Evolutionary conservation across 2,113 vertebrate genomes (phyloP).

Genomic region (Shinisaurus crocodilurus): DNA sequence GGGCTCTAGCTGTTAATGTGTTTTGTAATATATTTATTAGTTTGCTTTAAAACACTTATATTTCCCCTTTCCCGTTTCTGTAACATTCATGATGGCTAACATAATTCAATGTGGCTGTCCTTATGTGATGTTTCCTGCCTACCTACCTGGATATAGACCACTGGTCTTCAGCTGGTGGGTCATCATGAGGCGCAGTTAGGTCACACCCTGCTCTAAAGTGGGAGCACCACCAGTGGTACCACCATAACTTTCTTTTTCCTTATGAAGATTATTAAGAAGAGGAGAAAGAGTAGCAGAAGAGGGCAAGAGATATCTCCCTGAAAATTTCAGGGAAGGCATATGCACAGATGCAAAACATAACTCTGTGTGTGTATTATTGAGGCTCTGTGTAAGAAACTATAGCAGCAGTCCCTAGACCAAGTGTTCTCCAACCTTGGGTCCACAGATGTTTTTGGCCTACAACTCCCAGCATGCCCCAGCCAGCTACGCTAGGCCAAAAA

Average conservation of each 20-base stretch:
- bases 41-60: not conserved
- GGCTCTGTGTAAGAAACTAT: not conserved
- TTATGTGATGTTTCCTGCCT: not conserved
- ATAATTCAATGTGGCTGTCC: not conserved
- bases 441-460: too few relatives aligned
- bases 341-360: too few relatives aligned
- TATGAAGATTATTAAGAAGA: not conserved
- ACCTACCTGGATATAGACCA: not conserved
- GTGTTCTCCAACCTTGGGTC: too few relatives aligned
- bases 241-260: not conserved
- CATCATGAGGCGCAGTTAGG: not conserved
- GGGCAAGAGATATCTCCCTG: not conserved
- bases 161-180: not conserved
- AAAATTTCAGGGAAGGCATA: too few relatives aligned
- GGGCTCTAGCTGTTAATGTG: not conserved
- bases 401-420: not conserved
- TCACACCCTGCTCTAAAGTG: not conserved
- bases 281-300: not conserved
- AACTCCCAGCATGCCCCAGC: too few relatives aligned
- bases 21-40: not conserved
- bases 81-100: not conserved
- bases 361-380: not conserved
- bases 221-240: not conserved
- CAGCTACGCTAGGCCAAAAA: too few relatives aligned
- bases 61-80: not conserved